These are phyloP conservation scores for Pedetes capensis DNA, from an alignment of 2,113 vertebrate species.

Conservation along the genomic window DNA sequence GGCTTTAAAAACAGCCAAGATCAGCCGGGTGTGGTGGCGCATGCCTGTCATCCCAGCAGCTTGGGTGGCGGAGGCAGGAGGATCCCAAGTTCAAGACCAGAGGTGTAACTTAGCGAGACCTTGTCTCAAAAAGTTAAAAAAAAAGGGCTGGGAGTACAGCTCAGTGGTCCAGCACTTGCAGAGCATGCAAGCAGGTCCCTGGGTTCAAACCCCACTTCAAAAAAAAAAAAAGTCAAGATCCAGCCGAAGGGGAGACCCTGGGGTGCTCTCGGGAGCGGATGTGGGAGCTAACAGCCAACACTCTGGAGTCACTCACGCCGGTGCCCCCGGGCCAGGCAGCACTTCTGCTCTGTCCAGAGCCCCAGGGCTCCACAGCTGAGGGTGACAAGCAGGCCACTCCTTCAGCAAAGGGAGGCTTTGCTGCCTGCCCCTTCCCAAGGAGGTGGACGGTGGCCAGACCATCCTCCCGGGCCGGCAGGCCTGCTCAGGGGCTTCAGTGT, in stretches of 20 bases:
- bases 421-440: background rate
- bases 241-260: fast-evolving
- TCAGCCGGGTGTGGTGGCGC: too few relatives aligned
- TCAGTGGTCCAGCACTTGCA: too few relatives aligned
- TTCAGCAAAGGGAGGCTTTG: background rate
- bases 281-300: background rate
- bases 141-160: too few relatives aligned
- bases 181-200: too few relatives aligned
- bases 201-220: too few relatives aligned
- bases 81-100: too few relatives aligned
- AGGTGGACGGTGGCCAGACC: background rate
- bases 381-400: fast-evolving
- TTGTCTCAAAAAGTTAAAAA: too few relatives aligned
- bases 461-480: background rate
- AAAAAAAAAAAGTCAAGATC: background rate
- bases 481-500: background rate
- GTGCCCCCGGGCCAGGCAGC: background rate
- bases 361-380: background rate
- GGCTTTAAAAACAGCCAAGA: background rate
- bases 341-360: fast-evolving
- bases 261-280: fast-evolving
- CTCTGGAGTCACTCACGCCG: background rate
- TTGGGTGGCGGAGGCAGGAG: too few relatives aligned
- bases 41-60: too few relatives aligned
- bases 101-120: too few relatives aligned